Evolutionary conservation across 2,797 vertebrate species (phyloP).

Genomic region (Syncerus caffer): DNA sequence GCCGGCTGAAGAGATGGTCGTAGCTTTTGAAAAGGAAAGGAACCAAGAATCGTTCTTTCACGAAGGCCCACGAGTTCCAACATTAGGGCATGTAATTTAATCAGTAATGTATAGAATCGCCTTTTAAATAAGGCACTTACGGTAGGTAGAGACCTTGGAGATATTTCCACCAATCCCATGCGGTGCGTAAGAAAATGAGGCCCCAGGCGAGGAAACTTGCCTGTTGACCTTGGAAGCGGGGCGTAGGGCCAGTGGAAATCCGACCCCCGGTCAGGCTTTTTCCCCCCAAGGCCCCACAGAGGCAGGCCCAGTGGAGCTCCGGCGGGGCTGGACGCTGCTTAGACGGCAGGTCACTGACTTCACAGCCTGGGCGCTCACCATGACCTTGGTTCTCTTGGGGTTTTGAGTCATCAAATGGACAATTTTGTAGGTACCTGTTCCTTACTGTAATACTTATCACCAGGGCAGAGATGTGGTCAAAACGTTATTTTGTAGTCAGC

Average conservation of each 20-base stretch:
- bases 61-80: background rate
- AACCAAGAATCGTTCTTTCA: too few relatives aligned
- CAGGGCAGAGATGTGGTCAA: background rate
- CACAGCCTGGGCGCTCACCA: background rate
- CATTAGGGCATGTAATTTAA: background rate
- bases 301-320: background rate
- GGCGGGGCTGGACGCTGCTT: fast-evolving
- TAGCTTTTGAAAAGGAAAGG: background rate
- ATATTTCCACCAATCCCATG: background rate
- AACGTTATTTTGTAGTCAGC: background rate
- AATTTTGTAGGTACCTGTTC: too few relatives aligned
- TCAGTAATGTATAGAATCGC: background rate
- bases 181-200: fast-evolving
- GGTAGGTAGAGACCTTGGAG: background rate
- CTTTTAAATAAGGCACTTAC: background rate
- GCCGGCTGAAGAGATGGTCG: background rate
- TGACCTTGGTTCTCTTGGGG: background rate
- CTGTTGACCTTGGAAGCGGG: background rate
- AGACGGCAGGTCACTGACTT: background rate
- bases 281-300: too few relatives aligned
- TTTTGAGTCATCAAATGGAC: background rate
- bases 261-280: fast-evolving
- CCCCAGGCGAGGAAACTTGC: too few relatives aligned
- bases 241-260: fast-evolving
- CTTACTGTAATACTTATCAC: too few relatives aligned